Percentiles rank a stretch among this genome's conserved stretches.
Evolutionary conservation across 2,888 invertebrate genomes (phyloP).

Genomic region (Antheraea assamensis): DNA sequence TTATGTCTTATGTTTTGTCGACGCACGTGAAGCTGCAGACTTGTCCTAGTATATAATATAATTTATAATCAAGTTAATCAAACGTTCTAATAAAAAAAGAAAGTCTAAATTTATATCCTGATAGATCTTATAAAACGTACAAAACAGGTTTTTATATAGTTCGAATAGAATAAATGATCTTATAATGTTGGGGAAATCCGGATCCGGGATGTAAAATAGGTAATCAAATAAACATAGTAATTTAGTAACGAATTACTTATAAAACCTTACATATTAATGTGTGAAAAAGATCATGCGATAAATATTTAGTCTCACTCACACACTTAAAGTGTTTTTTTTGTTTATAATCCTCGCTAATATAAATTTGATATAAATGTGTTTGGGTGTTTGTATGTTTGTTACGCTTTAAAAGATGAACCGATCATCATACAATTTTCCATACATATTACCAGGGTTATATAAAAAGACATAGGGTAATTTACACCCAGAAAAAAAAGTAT

Average conservation of each 20-base stretch:
- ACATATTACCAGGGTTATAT: too few species aligned
- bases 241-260: conserved; percentile 19
- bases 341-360: background rate
- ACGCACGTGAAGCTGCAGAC: background rate
- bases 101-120: conserved; percentile 1
- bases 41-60: background rate
- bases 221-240: conserved; percentile 27
- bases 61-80: background rate
- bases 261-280: conserved; percentile 18
- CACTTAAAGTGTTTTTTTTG: background rate
- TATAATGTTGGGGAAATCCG: conserved; percentile 30
- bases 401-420: too few species aligned
- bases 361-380: background rate
- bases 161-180: conserved; percentile 13
- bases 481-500: too few species aligned
- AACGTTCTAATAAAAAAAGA: background rate
- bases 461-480: too few species aligned
- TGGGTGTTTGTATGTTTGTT: background rate
- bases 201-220: conserved; percentile 32
- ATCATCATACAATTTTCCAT: too few species aligned
- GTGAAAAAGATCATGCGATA: conserved; percentile 20
- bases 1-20: background rate
- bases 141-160: conserved; percentile 14
- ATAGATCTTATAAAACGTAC: conserved; percentile 7
- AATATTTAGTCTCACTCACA: background rate